These are phyloP conservation scores for Onthophagus sagittarius DNA, from an alignment of 2,888 invertebrate species.

Conservation along the genomic window DNA sequence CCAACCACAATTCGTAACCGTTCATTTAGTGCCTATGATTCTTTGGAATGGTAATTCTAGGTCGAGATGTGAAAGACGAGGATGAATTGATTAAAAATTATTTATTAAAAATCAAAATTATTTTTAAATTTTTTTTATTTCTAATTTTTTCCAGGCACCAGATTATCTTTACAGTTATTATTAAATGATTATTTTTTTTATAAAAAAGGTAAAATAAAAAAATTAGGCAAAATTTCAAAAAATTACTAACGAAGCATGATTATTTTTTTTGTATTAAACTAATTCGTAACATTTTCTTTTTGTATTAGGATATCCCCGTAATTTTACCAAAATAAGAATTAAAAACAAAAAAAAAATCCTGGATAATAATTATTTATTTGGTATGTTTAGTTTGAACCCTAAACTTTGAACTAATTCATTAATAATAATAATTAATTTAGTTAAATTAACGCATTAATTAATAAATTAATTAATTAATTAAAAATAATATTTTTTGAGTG, in stretches of 20 bases:
- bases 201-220: neutral
- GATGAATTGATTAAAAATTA: neutral
- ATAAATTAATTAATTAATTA: too few relatives aligned
- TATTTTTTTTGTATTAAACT: too few relatives aligned
- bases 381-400: too few relatives aligned
- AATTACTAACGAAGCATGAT: neutral
- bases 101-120: neutral
- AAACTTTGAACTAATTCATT: too few relatives aligned
- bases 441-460: too few relatives aligned
- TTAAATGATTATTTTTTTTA: conserved; percentile 24
- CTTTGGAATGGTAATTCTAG: conserved; percentile 1
- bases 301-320: too few relatives aligned
- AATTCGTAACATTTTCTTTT: too few relatives aligned
- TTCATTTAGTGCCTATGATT: conserved; percentile 8
- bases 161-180: conserved; percentile 41
- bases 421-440: too few relatives aligned
- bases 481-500: too few relatives aligned
- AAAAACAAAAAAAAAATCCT: too few relatives aligned
- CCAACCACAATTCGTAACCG: neutral
- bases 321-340: too few relatives aligned
- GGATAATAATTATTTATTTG: too few relatives aligned
- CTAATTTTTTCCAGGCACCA: conserved; percentile 37
- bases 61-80: conserved; percentile 1
- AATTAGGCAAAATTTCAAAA: neutral
- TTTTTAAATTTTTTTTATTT: conserved; percentile 25